Conservation (phyloP, 1,140 invertebrate genomes). For the Penaeus indicus region DNA sequence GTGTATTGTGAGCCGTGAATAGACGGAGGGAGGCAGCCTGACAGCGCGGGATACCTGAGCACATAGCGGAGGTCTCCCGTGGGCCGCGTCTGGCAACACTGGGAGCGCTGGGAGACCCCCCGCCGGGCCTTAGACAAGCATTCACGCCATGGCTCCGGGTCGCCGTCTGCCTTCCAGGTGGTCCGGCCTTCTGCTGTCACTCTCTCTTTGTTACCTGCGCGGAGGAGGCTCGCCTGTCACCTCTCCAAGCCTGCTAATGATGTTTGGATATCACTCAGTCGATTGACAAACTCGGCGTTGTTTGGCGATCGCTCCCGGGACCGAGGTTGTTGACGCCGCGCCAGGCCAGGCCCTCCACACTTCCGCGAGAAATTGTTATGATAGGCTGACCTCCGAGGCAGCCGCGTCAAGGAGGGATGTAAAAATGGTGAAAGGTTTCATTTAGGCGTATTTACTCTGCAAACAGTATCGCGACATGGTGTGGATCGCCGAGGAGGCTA, state of each 20-base stretch:
- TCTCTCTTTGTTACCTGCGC: conserved; percentile 53
- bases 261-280: conserved; percentile 61
- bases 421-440: no score
- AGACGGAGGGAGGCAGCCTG: not conserved
- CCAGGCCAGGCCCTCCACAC: not conserved
- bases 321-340: no score
- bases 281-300: conserved; percentile 59
- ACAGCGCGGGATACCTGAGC: not conserved
- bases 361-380: no score
- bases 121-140: conserved; percentile 41
- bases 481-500: no score
- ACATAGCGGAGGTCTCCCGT: not conserved
- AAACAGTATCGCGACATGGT: no score
- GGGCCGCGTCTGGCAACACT: conserved; percentile 33
- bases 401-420: no score
- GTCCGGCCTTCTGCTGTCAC: conserved; percentile 61
- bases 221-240: conserved; percentile 46
- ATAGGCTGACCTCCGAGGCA: no score
- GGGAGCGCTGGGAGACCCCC: conserved; percentile 6
- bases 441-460: no score
- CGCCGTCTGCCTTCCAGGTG: conserved; percentile 51
- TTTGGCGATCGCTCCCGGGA: conserved; percentile 37
- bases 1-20: not conserved
- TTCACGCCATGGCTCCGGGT: conserved; percentile 48
- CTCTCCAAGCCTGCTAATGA: conserved; percentile 61